These are phyloP conservation scores for Entelurus aequoreus DNA, from an alignment of 2,113 vertebrate genomes.

Conservation along the genomic window DNA sequence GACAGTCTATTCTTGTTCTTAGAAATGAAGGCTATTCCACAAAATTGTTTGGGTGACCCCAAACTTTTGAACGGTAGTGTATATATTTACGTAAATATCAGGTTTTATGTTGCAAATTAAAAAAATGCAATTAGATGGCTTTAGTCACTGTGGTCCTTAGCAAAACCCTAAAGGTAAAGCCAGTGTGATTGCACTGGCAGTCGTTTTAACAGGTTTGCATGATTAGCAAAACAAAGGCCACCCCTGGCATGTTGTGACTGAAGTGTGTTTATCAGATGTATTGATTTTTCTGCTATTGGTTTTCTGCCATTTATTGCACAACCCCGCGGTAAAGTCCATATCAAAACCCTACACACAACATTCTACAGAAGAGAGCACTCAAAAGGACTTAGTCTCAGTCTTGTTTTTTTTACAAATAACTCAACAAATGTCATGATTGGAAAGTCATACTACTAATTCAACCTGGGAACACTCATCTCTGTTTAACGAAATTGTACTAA, in stretches of 20 bases:
- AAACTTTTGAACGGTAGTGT: too few species aligned
- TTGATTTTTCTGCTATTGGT: constrained; percentile 60
- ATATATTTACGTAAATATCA: too few species aligned
- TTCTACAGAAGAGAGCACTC: constrained; percentile 17
- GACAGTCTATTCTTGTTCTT: too few species aligned
- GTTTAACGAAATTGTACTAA: too few species aligned
- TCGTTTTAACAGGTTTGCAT: constrained; percentile 51
- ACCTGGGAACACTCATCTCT: too few species aligned
- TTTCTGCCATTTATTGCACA: constrained; percentile 25
- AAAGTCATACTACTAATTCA: too few species aligned
- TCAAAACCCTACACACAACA: constrained; percentile 15
- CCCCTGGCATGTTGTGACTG: constrained; percentile 46
- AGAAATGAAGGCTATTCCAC: too few species aligned
- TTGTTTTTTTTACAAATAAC: too few species aligned
- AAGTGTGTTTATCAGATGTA: constrained; percentile 54
- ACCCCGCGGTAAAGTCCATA: constrained; percentile 31
- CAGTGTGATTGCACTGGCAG: constrained; percentile 34
- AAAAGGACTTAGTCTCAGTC: not conserved
- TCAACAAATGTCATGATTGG: too few species aligned
- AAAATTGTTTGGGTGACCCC: too few species aligned
- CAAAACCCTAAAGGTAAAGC: constrained; percentile 57
- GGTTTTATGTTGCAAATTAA: too few species aligned
- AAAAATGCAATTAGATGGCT: not conserved
- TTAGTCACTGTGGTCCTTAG: constrained; percentile 27
- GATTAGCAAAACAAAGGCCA: constrained; percentile 46